These are phyloP conservation scores for Merluccius polli DNA, from an alignment of 2,797 vertebrate genomes.

Conservation along the genomic window DNA sequence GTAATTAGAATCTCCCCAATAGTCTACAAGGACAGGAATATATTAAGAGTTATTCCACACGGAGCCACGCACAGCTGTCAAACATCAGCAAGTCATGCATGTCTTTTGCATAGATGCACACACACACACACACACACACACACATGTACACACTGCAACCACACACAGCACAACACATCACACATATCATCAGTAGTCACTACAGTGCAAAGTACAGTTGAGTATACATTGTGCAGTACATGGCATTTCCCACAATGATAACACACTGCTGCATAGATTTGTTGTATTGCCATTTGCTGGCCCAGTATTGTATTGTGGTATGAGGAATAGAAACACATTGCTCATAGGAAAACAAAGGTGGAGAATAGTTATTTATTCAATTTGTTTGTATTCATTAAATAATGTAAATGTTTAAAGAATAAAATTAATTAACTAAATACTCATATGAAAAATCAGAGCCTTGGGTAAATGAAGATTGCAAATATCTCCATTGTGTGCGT, in stretches of 20 bases:
- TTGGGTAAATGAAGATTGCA: too few relatives aligned
- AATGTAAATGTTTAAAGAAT: not conserved
- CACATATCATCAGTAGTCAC: slow-evolving; percentile 47
- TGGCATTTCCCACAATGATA: slow-evolving; percentile 44
- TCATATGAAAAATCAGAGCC: not conserved
- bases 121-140: slow-evolving; percentile 9
- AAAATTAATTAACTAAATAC: not conserved
- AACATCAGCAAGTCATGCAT: slow-evolving; percentile 68
- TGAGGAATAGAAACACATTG: not conserved
- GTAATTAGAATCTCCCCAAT: slow-evolving; percentile 99
- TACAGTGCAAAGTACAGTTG: slow-evolving; percentile 50
- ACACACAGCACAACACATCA: slow-evolving; percentile 43
- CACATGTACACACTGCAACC: slow-evolving; percentile 42
- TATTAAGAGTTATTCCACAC: slow-evolving; percentile 87
- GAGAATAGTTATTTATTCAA: not conserved
- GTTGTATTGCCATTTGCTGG: slow-evolving; percentile 54
- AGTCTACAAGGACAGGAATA: slow-evolving; percentile 99
- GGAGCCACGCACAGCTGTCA: slow-evolving; percentile 44
- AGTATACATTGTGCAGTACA: slow-evolving; percentile 36
- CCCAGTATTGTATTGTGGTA: slow-evolving; percentile 21
- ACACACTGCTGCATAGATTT: slow-evolving; percentile 70
- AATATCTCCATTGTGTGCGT: not conserved
- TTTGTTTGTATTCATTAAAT: not conserved
- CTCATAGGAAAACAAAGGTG: not conserved
- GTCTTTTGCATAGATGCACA: slow-evolving; percentile 34